A percentile compares a stretch with the other conserved stretches of the same genome.
Conservation (phyloP, 2,797 vertebrate species). For the Onychomys torridus region DNA sequence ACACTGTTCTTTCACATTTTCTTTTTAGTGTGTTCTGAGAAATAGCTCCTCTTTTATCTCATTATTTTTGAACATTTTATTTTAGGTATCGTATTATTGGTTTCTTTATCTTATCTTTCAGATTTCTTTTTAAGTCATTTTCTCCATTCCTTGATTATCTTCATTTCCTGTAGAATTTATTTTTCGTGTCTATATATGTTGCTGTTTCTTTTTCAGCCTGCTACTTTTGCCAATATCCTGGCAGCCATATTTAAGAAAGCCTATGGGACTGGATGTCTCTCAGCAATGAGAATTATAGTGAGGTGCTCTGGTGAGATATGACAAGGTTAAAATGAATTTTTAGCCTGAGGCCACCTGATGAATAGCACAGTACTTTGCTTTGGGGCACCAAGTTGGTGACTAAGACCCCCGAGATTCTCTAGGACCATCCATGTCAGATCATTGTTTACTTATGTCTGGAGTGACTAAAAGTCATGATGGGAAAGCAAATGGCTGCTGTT, state of each 20-base stretch:
- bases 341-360: not conserved
- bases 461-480: not conserved
- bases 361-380: not conserved
- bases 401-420: not conserved
- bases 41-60: not conserved
- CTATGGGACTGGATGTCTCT: not conserved
- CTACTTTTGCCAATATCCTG: not conserved
- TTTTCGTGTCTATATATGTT: not conserved
- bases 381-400: not conserved
- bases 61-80: conserved; percentile 31
- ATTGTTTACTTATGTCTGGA: not conserved
- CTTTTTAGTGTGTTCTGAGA: not conserved
- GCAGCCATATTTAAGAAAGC: not conserved
- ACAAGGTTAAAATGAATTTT: not conserved
- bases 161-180: not conserved
- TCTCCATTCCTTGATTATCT: not conserved
- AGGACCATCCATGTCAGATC: not conserved
- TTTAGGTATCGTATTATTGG: not conserved
- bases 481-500: not conserved
- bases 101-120: conserved; percentile 9
- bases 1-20: not conserved
- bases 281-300: not conserved
- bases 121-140: conserved; percentile 30
- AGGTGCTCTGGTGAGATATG: not conserved
- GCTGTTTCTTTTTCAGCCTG: not conserved